These are phyloP conservation scores for Oppia nitens DNA, from an alignment of 1,140 invertebrate genomes.

Conservation along the genomic window DNA sequence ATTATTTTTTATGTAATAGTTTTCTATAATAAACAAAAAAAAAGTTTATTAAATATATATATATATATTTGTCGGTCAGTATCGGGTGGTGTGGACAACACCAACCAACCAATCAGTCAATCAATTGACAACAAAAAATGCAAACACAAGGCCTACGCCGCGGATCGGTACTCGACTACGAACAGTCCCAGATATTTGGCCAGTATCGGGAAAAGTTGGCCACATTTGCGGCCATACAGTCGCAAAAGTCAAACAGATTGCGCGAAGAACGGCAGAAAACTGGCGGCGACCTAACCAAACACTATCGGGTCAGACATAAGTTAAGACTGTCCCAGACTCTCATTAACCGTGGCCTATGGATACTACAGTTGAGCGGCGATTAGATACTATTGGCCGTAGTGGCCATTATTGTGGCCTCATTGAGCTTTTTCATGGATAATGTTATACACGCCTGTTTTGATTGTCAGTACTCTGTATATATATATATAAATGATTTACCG, in stretches of 20 bases:
- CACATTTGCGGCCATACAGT: neutral
- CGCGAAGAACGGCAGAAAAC: constrained; percentile 1
- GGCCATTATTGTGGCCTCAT: constrained; percentile 81
- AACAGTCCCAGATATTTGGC: constrained; percentile 4
- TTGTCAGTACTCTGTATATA: constrained; percentile 68
- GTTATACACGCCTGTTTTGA: constrained; percentile 4
- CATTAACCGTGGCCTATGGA: neutral
- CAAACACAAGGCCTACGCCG: too few species aligned
- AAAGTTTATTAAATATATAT: too few species aligned
- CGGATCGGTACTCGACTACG: constrained; percentile 1
- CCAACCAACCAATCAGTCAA: too few species aligned
- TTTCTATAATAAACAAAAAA: too few species aligned
- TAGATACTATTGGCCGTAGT: constrained; percentile 76
- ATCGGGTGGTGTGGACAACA: too few species aligned
- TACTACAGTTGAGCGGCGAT: neutral
- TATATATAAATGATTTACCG: neutral
- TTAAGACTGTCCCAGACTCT: neutral
- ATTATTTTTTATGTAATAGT: too few species aligned
- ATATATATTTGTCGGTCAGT: too few species aligned
- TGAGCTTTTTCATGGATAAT: constrained; percentile 83
- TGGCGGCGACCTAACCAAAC: neutral
- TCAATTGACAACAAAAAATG: too few species aligned
- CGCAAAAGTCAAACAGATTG: constrained; percentile 1
- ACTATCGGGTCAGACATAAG: neutral
- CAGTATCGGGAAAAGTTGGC: neutral